Evolutionary conservation across 53 echinoderm and acorn worm species (phyloP), one percentile per base, ranked within the genome.

Genomic region (Henricia sp.): DNA sequence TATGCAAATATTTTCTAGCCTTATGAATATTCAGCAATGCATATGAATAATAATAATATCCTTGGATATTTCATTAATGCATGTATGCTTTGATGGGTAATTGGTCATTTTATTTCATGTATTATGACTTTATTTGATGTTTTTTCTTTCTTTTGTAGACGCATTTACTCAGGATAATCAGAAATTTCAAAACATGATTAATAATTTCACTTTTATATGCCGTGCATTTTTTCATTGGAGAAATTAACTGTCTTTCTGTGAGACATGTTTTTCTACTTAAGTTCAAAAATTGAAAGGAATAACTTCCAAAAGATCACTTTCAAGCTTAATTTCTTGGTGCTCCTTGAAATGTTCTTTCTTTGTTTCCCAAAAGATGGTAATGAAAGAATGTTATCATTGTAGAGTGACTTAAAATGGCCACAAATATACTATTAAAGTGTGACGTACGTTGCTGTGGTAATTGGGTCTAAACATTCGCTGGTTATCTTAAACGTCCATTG

Each of bases 11-110:
- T 40, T 60, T 30, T 28, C 76, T 58, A 59, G 71, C 76, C 76
- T 76, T 76, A 76, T 76, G 76, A 76, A 76, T 76, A 76, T 76
- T 59, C 76, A 59, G 1, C 56, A 39, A 37, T 74, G 74, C 58
- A 76, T 57, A 58, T 28, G 41, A 40, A 8, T 16, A 58, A 67
- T 67, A 19, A 37, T 67, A 67, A 37, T 38, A 59, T 59, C 57
- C 76, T 41, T 76, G 57, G 76, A 76, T 58, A 46, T 3, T 38
- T n/a, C n/a, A n/a, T n/a, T 12, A 19, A 13, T 9, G 8, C 67
- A 0, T 38, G 67, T 67, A n/a, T 17, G 37, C 1, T 26, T 25
- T 25, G 3, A 26, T 26, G 8, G 14, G 14, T 46, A 8, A 46
- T 46, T 46, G 48, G 48, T 8, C 8, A 46, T 46, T 46, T 46